Evolutionary conservation across 2,113 vertebrate species (phyloP), one percentile per base, ranked within the genome.

Genomic region (Eidolon helvum): DNA sequence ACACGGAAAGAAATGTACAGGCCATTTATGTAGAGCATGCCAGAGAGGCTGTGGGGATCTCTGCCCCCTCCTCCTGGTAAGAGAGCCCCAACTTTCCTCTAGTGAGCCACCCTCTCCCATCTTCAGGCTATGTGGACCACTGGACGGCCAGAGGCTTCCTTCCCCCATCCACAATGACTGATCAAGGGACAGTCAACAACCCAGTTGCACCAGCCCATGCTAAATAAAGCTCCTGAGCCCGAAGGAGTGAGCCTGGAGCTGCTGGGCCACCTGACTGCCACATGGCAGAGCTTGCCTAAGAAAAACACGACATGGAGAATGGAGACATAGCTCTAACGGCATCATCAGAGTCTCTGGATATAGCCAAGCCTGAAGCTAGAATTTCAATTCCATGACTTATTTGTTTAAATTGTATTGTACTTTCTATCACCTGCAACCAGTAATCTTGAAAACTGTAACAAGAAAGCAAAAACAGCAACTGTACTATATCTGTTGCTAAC

Each of bases 151-250:
- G 24, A 59, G 30, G 74, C 61, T 5, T n/a, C 66, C 21, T 22
- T 18, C 22, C 7, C 59, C 50, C 12, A 28, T 10, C 57, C 28
- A 19, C 61, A 68, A 33, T 12, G 66, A 87, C 16, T 8, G 15
- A 15, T 19, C 19, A 21, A 21, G 28, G 15, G 38, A 40, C 57
- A 24, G 28, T 28, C 30, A 66, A 38, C 21, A 1, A 65, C 12
- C 35, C 50, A 48, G 63, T 50, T 10, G 3, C 28, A 38, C 0
- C 3, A n/a, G 28, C n/a, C 89, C 35, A 30, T 0, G 0, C 40
- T 2, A 30, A 80, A 7, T 2, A 30, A 80, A 7, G 19, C 50
- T 66, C 38, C 63, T 82, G 84, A 87, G 89, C 55, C 11, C 0
- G 7, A 61, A 57, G 33, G 8, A n/a, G 40, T 26, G 24, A 35